These are phyloP conservation scores for Monopis laevigella DNA, from an alignment of 2,888 invertebrate species.

Conservation along the genomic window DNA sequence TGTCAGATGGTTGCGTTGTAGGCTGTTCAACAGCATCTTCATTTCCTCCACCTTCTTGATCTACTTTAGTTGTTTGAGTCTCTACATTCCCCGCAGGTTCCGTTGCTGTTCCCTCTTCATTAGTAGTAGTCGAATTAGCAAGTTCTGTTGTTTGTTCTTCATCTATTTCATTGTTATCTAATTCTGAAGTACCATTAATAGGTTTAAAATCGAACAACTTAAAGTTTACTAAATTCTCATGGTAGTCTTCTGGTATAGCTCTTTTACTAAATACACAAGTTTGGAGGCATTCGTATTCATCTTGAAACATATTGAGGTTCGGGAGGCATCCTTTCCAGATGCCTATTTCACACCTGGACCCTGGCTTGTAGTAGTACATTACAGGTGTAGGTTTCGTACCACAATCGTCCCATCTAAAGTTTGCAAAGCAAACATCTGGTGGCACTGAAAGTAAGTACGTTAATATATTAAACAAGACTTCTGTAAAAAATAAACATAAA, in stretches of 20 bases:
- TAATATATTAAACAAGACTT: no score
- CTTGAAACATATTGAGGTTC: conserved; percentile 47
- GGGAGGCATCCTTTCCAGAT: conserved; percentile 51
- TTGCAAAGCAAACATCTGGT: conserved; percentile 36
- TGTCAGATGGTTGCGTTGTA: no score
- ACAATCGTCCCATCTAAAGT: conserved; percentile 47
- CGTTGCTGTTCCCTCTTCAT: no score
- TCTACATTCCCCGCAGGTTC: no score
- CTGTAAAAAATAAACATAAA: no score
- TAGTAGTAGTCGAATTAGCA: no score
- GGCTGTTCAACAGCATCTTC: no score
- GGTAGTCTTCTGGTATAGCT: conserved; percentile 11
- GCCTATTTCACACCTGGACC: conserved; percentile 51
- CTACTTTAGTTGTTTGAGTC: no score
- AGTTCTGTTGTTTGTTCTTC: no score
- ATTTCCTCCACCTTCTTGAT: no score
- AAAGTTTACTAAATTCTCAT: background rate
- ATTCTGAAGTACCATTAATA: background rate
- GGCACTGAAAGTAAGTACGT: no score
- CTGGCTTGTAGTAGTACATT: conserved; percentile 49
- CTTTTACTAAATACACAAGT: conserved; percentile 41
- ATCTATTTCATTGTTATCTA: background rate
- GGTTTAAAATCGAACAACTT: background rate
- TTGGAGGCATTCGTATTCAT: conserved; percentile 46
- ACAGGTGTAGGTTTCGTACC: conserved; percentile 36